Evolutionary conservation across 2,113 vertebrate genomes (phyloP).

Genomic region (Cromileptes altivelis): DNA sequence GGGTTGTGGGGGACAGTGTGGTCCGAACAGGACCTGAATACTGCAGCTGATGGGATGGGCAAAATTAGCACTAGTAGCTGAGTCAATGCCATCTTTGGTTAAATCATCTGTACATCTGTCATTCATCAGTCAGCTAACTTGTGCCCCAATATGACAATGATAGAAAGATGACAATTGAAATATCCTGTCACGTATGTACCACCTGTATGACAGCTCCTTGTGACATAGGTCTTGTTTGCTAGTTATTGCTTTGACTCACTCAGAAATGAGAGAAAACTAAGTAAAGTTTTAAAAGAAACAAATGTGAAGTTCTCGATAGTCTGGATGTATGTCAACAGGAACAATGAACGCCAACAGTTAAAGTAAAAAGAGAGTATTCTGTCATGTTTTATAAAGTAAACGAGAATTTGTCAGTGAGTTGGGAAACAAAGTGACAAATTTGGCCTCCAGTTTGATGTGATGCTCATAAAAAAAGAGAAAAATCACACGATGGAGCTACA

Average conservation of each 20-base stretch:
- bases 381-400: constrained; percentile 8
- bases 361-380: background rate
- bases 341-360: background rate
- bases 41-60: background rate
- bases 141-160: background rate
- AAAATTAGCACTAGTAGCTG: background rate
- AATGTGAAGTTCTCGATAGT: background rate
- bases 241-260: constrained; percentile 7
- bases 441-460: constrained; percentile 9
- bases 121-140: constrained; percentile 23
- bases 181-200: background rate
- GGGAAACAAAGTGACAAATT: constrained; percentile 32
- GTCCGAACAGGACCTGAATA: background rate
- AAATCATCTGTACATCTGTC: constrained; percentile 14
- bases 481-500: background rate
- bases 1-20: background rate
- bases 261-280: background rate
- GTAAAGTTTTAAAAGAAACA: background rate
- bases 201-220: background rate
- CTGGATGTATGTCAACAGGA: background rate
- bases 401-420: background rate
- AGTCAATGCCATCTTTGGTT: background rate
- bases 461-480: constrained; percentile 13
- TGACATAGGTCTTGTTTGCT: background rate
- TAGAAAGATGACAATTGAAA: background rate